Base-by-base conservation (phyloP, 2,888 invertebrate genomes). In the Aporophyla nigra region DNA sequence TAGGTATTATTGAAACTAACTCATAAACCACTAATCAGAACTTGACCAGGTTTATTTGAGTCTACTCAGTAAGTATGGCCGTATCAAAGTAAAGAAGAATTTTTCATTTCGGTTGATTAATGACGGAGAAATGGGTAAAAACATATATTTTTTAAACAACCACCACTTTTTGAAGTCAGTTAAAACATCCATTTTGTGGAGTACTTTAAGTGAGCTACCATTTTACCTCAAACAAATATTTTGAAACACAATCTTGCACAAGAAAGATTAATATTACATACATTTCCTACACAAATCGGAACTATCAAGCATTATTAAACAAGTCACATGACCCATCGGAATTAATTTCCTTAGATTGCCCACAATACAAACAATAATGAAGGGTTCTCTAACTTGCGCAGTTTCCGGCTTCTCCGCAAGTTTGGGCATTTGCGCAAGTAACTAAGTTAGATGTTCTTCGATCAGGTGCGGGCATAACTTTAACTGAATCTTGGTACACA, bases 361-460 rank as follows among this genome's bases (percentile, higher is more conserved):
- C 68, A 59, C 59, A 78, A 24, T 61, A 69, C 70, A 70, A 63
- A 78, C 71, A 81, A 71, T 70, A 74, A 78, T 19, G 2, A 61
- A 63, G 67, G 46, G 63, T 74, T 72, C 40, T 43, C 56, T 62
- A 56, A 68, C 56, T 76, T 65, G 14, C 2, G 19, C 24, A 71
- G 62, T 51, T 73, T 53, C 67, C 27, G 43, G 51, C 7, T 63
- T 58, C 61, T 65, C 56, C 12, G 33, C 59, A 59, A 78, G 56
- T 84, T 84, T 54, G 19, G 51, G 51, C 62, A 71, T 56, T 74
- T 78, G 63, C 7, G 33, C 63, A 40, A 69, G 56, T 82, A 84
- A 87, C 71, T 61, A 61, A 72, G 78, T 85, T 80, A 87, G 19
- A 19, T 54, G 71, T 70, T 33, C 43, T 49, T 33, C 59, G 24